Evolutionary conservation across 2,888 invertebrate genomes (phyloP).

Genomic region (Temnothorax rugatulus): DNA sequence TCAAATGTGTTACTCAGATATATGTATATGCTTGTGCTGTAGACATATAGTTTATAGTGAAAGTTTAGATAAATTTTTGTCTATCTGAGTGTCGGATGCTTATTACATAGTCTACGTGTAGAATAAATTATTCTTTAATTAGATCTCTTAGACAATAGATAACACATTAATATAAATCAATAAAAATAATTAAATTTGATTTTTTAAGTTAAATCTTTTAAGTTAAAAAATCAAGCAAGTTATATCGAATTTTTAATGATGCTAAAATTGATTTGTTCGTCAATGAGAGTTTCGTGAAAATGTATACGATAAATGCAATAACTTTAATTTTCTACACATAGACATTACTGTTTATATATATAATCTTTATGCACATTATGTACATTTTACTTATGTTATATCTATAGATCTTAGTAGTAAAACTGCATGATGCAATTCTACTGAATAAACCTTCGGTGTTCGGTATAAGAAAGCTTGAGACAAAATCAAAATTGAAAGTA

Average conservation of each 20-base stretch:
- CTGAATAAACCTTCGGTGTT: not conserved
- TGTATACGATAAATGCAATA: not conserved
- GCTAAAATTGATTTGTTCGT: not conserved
- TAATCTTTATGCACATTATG: not conserved
- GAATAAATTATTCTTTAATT: not conserved
- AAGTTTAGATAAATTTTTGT: not conserved
- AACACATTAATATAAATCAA: not conserved
- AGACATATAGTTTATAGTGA: not conserved
- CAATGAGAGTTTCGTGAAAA: not conserved
- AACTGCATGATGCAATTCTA: constrained; percentile 1
- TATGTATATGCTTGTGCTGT: constrained; percentile 9
- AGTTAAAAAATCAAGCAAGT: not conserved
- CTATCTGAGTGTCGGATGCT: not conserved
- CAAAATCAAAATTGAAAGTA: not conserved
- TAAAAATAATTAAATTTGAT: not conserved
- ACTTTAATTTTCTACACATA: constrained; percentile 23
- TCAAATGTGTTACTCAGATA: constrained; percentile 5
- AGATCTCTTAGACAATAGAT: not conserved
- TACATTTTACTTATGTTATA: constrained; percentile 7
- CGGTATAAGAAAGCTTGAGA: not conserved
- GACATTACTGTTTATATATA: not conserved
- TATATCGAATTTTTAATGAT: not conserved
- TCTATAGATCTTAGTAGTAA: not conserved
- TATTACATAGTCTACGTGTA: not conserved
- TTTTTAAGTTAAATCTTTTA: not conserved